Percentiles rank a stretch among this genome's conserved stretches.
Conservation (phyloP, 2,113 vertebrate genomes). For the Clarias macrocephalus region DNA sequence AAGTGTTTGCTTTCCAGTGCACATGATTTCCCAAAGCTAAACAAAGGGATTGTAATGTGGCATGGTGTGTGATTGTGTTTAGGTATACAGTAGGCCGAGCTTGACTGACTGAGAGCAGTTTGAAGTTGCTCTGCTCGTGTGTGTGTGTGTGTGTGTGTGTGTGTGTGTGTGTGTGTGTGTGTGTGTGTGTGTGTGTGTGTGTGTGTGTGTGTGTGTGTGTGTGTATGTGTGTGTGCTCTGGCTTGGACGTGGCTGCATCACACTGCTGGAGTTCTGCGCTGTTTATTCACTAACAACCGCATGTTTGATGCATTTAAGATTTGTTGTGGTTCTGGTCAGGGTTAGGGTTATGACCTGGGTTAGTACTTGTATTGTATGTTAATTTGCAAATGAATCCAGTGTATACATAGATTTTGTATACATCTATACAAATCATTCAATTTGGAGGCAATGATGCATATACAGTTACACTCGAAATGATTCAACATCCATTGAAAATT, state of each 20-base stretch:
- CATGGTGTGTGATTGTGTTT: constrained; percentile 7
- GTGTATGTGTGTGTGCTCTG: neutral
- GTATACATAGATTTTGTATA: neutral
- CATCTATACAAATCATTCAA: neutral
- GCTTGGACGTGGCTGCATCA: neutral
- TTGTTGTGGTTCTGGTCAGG: neutral
- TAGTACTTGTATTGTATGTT: neutral
- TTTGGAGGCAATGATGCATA: neutral
- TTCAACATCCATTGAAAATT: no score
- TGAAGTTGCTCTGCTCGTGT: neutral
- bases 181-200: neutral
- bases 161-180: no score
- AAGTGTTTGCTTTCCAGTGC: neutral
- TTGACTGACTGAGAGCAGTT: neutral
- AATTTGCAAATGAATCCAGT: neutral
- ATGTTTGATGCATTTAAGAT: neutral
- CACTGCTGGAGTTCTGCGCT: neutral
- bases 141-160: neutral
- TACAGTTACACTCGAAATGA: no score
- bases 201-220: no score
- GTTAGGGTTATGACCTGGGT: neutral
- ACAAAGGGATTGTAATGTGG: neutral
- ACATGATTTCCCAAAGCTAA: neutral
- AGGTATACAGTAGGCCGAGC: neutral
- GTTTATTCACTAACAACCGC: neutral